Percentiles rank a stretch among this genome's conserved stretches.
Evolutionary conservation across 2,113 vertebrate genomes (phyloP).

Genomic region (Xiphophorus hellerii): DNA sequence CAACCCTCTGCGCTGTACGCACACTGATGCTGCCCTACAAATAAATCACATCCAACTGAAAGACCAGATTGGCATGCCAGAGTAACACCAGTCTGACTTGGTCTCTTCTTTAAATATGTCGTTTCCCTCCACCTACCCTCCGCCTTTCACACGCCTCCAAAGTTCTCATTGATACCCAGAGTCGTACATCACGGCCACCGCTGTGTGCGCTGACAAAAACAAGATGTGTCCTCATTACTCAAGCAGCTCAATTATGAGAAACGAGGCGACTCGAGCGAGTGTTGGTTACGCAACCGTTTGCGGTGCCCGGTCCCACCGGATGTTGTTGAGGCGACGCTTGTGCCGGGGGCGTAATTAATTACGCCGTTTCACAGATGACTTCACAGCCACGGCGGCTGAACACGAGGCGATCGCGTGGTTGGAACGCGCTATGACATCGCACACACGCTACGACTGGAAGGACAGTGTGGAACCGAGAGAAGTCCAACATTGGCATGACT

Average conservation of each 20-base stretch:
- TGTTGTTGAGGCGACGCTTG: slow-evolving; percentile 59
- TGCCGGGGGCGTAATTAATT: slow-evolving; percentile 56
- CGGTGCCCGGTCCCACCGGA: slow-evolving; percentile 54
- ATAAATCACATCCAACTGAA: slow-evolving; percentile 22
- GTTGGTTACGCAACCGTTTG: slow-evolving; percentile 62
- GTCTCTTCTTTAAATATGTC: slow-evolving; percentile 23
- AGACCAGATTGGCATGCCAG: slow-evolving; percentile 15
- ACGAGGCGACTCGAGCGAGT: slow-evolving; percentile 38
- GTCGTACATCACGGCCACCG: slow-evolving; percentile 8
- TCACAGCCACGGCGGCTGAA: slow-evolving; percentile 41
- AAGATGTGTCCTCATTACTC: slow-evolving; percentile 47
- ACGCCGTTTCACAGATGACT: slow-evolving; percentile 69
- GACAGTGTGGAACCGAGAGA: background rate
- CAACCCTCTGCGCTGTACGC: background rate
- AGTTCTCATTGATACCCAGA: slow-evolving; percentile 39
- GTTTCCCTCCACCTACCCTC: background rate
- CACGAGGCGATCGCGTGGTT: slow-evolving; percentile 33
- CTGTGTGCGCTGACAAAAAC: slow-evolving; percentile 31
- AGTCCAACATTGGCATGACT: background rate
- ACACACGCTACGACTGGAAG: slow-evolving; percentile 3
- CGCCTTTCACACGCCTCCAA: background rate
- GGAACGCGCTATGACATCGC: slow-evolving; percentile 25
- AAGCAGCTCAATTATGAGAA: slow-evolving; percentile 49
- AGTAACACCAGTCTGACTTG: slow-evolving; percentile 31
- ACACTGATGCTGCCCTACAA: slow-evolving; percentile 21